Base-by-base conservation (phyloP, 2,113 vertebrate genomes). In the Sphyrna mokarran region DNA sequence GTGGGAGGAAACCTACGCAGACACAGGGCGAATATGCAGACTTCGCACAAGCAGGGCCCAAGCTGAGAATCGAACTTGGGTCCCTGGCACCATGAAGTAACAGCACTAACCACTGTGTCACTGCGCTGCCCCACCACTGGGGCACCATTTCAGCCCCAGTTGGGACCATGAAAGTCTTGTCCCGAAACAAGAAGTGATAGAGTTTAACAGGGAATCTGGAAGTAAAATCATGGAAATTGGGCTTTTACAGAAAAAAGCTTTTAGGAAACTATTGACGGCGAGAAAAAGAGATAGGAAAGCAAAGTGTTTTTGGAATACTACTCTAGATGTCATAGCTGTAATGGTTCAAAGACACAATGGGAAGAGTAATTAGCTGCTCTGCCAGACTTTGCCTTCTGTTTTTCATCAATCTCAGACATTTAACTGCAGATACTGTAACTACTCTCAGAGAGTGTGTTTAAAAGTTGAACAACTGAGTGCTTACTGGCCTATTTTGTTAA, bases 341-440 rank as follows among this genome's bases (percentile, higher is more conserved):
- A 29, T 58, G 54, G 26, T 54, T 89, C 23, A 89, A 61, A 61
- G 48, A 54, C 58, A 89, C 86, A 89, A 58, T 89, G 86, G 37
- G 86, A 89, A 89, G 86, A 89, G 26, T 89, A 89, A 89, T 89
- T 89, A 89, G 86, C 54, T 89, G 54, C 86, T 89, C 26, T 33
- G 86, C 86, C 86, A 89, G 86, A 89, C 86, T 89, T 61, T 61
- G 48, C 86, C 86, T 89, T 61, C 86, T 89, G 86, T 89, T 89
- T 89, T 89, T 89, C 48, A 89, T 89, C 86, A 89, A 58, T 58
- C 26, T 54, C 86, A 89, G 86, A 89, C 86, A 54, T 89, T 58
- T 58, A 14, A 89, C 26, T 33, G 48, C 48, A 89, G 54, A 89
- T 89, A 89, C 54, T 58, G 22, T 58, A 58, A 58, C 48, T 61